These are phyloP conservation scores for Steromphala cineraria DNA, from an alignment of 2,888 invertebrate species.

Conservation along the genomic window DNA sequence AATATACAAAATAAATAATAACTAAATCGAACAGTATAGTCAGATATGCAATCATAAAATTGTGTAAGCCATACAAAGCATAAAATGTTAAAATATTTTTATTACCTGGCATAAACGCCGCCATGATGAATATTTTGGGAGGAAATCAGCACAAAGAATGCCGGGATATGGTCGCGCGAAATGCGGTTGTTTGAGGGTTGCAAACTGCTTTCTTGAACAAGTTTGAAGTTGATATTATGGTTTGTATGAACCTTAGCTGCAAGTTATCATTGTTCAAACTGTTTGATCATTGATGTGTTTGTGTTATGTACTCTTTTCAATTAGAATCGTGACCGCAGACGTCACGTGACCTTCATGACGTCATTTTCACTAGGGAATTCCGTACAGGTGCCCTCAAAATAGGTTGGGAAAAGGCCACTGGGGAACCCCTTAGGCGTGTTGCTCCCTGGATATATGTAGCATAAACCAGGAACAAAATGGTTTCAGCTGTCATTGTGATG, in stretches of 20 bases:
- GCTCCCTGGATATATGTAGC: too few relatives aligned
- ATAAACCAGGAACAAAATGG: too few relatives aligned
- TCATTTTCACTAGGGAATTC: not conserved
- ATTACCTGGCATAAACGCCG: constrained; percentile 43
- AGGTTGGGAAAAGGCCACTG: too few relatives aligned
- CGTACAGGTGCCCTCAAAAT: not conserved
- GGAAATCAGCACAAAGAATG: constrained; percentile 48
- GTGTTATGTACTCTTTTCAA: too few relatives aligned
- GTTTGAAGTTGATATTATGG: too few relatives aligned
- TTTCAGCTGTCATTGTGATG: too few relatives aligned
- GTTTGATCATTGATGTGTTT: too few relatives aligned
- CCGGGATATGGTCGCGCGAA: constrained; percentile 34
- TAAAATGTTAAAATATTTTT: constrained; percentile 27
- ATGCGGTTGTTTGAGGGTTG: not conserved
- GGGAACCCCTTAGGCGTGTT: too few relatives aligned
- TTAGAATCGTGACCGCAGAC: not conserved
- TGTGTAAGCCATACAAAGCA: not conserved
- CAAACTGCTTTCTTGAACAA: too few relatives aligned
- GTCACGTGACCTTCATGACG: constrained; percentile 18
- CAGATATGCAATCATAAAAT: not conserved
- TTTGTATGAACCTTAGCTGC: too few relatives aligned
- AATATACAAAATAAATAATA: not conserved
- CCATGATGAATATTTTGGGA: constrained; percentile 67
- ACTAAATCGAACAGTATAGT: not conserved
- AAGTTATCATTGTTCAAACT: too few relatives aligned